Base-by-base conservation (phyloP, 2,888 invertebrate genomes). In the Pheosia gnoma region DNA sequence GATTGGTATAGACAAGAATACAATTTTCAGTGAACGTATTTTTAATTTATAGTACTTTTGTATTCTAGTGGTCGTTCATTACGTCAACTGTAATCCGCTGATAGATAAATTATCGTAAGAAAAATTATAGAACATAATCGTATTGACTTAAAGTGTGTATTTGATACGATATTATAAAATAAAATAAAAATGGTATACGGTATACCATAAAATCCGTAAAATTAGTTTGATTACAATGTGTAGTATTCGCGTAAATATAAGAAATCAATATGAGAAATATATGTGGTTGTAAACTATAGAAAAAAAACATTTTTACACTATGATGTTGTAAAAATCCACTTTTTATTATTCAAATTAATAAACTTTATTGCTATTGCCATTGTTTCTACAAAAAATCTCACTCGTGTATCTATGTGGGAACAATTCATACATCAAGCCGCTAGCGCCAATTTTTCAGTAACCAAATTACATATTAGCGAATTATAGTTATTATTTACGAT, bases 1-100 rank as follows among this genome's bases (percentile, higher is more conserved):
- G 43, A 62, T 47, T 47, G 47, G 56, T 56, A 59, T 59, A 41
- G 59, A 56, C 25, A 60, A 39, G 59, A 58, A 57, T 66, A 59
- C 54, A 59, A n/a, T 2, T 49, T 9, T 4, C 49, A 49, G 49
- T n/a, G 4, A 5, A 51, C 47, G 47, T n/a, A 4, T 47, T 5
- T 11, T 47, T 4, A 5, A 47, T 47, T 47, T 47, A 47, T 47
- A n/a, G 9, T 43, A 25, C 25, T 25, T 25, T 25, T 25, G 25
- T 25, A 25, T 0, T 25, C 25, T 25, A 25, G 25, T 25, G 25
- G 25, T 25, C 25, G 25, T 25, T 25, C 25, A 25, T 25, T 25
- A 25, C 2, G 25, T 25, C 25, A 25, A 25, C 25, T 25, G 25
- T 25, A 1, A 25, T 25, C 2, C 25, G 25, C 25, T 25, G 0